These are phyloP conservation scores for Rallus limicola DNA, from an alignment of 2,113 vertebrate genomes.

Conservation along the genomic window DNA sequence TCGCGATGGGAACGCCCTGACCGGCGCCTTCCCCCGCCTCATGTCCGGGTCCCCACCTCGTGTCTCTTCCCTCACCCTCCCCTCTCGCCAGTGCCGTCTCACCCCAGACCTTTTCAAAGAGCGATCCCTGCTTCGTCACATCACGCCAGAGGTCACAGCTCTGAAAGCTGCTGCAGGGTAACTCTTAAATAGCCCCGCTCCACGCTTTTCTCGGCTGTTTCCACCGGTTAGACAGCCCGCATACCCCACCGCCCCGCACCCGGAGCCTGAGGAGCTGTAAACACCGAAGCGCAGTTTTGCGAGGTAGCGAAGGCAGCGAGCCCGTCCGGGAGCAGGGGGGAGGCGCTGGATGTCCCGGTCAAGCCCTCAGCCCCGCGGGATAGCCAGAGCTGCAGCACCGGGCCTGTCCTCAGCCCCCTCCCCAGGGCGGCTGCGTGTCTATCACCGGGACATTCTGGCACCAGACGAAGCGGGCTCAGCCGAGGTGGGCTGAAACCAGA, in stretches of 20 bases:
- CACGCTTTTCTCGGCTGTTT: neutral
- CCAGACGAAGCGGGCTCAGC: neutral
- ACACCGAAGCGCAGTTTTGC: rapidly evolving
- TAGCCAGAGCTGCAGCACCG: neutral
- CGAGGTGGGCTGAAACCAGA: rapidly evolving
- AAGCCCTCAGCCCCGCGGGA: neutral
- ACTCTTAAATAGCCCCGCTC: neutral
- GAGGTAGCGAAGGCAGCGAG: neutral
- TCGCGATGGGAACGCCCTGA: neutral
- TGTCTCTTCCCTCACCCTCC: neutral
- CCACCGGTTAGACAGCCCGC: no score
- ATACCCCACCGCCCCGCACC: rapidly evolving
- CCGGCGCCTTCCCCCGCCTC: neutral
- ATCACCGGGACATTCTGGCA: neutral
- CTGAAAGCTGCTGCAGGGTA: neutral
- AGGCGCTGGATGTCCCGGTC: rapidly evolving
- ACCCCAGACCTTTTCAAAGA: neutral
- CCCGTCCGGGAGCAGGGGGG: neutral
- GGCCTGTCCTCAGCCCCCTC: neutral
- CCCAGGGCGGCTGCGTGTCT: neutral
- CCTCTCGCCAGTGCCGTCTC: neutral
- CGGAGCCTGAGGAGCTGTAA: neutral
- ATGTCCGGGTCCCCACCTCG: no score
- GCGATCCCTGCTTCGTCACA: neutral
- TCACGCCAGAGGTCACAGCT: neutral